Conservation (phyloP, 1,140 invertebrate species). For the Matsumurasca onukii region DNA sequence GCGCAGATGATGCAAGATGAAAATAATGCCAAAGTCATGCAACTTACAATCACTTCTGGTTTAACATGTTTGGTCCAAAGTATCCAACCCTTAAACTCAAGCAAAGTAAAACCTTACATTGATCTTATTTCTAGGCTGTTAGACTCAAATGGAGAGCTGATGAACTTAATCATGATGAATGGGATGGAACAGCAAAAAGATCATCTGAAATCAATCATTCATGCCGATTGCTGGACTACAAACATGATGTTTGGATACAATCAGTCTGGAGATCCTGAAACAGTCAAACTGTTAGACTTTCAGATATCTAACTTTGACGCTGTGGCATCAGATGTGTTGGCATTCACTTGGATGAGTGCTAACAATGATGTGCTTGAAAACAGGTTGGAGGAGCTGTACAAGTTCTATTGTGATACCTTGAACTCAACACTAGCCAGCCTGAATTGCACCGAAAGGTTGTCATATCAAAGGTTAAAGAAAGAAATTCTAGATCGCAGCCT, state of each 20-base stretch:
- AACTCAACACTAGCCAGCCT: background rate
- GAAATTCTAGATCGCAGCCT: background rate
- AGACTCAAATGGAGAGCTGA: background rate
- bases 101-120: background rate
- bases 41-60: background rate
- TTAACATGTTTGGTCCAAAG: background rate
- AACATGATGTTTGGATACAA: slow-evolving; percentile 5
- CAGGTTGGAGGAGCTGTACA: background rate
- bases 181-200: background rate
- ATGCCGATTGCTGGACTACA: background rate
- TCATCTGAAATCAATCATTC: background rate
- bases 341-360: background rate
- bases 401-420: background rate
- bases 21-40: background rate
- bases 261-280: background rate
- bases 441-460: background rate
- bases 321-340: background rate
- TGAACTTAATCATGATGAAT: background rate
- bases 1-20: background rate
- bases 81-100: background rate
- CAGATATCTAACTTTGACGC: background rate
- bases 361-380: background rate
- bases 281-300: background rate
- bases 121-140: background rate
- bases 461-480: background rate